A percentile compares a stretch with the other conserved stretches of the same genome.
These are phyloP conservation scores for Amblyteles armatorius DNA, from an alignment of 2,888 invertebrate species.

Conservation along the genomic window DNA sequence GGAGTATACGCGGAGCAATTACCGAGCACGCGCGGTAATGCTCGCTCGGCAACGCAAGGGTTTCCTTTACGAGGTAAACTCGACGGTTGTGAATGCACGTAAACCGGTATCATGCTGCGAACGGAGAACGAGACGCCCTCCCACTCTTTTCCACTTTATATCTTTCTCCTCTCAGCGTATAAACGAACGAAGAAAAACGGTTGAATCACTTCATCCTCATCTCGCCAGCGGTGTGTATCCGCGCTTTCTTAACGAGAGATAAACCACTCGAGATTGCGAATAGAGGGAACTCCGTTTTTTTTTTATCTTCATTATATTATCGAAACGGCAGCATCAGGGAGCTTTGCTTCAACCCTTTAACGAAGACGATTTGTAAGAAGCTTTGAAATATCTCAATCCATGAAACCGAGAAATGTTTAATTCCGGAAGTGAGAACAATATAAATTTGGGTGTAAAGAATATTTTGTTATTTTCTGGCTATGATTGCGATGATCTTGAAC, in stretches of 20 bases:
- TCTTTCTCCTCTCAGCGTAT: slow-evolving; percentile 22
- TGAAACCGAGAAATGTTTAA: neutral
- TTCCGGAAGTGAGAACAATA: neutral
- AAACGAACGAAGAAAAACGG: slow-evolving; percentile 49
- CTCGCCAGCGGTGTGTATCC: slow-evolving; percentile 16
- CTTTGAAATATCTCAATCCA: neutral
- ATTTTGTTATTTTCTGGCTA: neutral
- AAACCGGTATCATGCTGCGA: slow-evolving; percentile 53
- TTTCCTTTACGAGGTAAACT: slow-evolving; percentile 61
- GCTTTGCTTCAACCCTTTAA: slow-evolving; percentile 12
- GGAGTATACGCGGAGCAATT: slow-evolving; percentile 57
- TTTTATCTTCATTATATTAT: slow-evolving; percentile 6
- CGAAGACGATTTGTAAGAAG: neutral
- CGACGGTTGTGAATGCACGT: slow-evolving; percentile 46
- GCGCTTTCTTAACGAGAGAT: slow-evolving; percentile 43
- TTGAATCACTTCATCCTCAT: slow-evolving; percentile 49
- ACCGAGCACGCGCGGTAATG: slow-evolving; percentile 59
- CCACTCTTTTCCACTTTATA: slow-evolving; percentile 2
- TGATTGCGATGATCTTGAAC: neutral
- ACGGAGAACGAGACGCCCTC: slow-evolving; percentile 38
- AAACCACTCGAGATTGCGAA: slow-evolving; percentile 40
- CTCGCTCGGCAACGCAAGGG: slow-evolving; percentile 26
- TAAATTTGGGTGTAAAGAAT: neutral
- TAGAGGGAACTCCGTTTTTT: slow-evolving; percentile 21
- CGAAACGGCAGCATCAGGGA: slow-evolving; percentile 11